Percentiles rank a stretch among this genome's conserved stretches.
Conservation (phyloP, 1,140 invertebrate species). For the Diabrotica virgifera region DNA sequence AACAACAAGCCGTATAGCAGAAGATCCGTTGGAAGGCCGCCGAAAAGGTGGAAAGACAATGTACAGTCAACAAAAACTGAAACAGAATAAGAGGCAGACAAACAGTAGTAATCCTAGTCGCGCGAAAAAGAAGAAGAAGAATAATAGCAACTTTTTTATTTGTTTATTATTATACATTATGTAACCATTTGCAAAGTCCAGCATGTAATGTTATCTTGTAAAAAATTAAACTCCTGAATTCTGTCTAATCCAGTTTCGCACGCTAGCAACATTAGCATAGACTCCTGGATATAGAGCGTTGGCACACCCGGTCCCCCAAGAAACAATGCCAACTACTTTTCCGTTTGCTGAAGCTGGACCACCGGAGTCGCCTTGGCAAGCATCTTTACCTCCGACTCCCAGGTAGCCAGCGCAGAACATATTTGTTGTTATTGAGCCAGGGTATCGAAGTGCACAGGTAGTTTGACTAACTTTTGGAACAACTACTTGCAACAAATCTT, state of each 20-base stretch:
- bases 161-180: too few relatives aligned
- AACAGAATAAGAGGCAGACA: too few relatives aligned
- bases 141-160: too few relatives aligned
- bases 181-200: not conserved
- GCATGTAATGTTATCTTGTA: not conserved
- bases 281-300: slow-evolving; percentile 28
- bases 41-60: too few relatives aligned
- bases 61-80: too few relatives aligned
- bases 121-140: too few relatives aligned
- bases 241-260: slow-evolving; percentile 22
- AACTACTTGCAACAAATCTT: not conserved
- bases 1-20: too few relatives aligned
- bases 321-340: slow-evolving; percentile 54
- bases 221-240: slow-evolving; percentile 6
- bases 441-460: not conserved
- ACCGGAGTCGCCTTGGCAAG: slow-evolving; percentile 5
- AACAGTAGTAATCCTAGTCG: too few relatives aligned
- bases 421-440: not conserved
- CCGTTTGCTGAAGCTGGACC: slow-evolving; percentile 32
- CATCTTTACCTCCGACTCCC: slow-evolving; percentile 9
- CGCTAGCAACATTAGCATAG: slow-evolving; percentile 24
- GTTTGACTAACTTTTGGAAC: not conserved
- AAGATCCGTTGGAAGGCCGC: too few relatives aligned
- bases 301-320: slow-evolving; percentile 51
- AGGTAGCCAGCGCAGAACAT: slow-evolving; percentile 2